phyloP scores from a whole-genome alignment of 1,140 invertebrate genomes.

The Bombus sylvicola region DNA sequence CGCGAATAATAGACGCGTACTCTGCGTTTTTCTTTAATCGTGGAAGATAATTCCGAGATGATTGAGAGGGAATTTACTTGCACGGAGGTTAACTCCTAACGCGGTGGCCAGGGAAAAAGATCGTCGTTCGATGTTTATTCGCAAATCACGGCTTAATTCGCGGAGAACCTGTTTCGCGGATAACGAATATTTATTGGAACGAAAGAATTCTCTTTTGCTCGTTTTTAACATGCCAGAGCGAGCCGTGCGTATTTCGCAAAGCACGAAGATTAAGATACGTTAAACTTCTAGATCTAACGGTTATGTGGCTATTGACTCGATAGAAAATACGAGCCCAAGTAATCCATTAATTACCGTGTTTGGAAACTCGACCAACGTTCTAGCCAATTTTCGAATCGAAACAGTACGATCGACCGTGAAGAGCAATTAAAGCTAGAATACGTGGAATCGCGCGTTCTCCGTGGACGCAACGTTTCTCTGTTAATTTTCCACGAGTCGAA shows the following conservation, averaged over 20 bases:
- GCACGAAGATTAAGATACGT: conserved; percentile 1
- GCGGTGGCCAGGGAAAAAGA: not conserved
- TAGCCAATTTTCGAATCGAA: too few species aligned
- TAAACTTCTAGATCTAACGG: not conserved
- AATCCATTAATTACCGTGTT: too few species aligned
- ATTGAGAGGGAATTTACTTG: not conserved
- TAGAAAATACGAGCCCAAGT: too few species aligned
- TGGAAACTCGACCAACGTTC: too few species aligned
- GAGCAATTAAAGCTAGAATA: too few species aligned
- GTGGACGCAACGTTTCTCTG: not conserved
- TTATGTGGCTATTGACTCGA: not conserved
- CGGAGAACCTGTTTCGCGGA: not conserved
- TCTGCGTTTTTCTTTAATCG: not conserved
- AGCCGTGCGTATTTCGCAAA: not conserved
- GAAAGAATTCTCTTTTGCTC: not conserved
- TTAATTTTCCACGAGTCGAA: conserved; percentile 2
- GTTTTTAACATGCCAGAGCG: not conserved
- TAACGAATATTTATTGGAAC: not conserved
- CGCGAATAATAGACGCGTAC: not conserved
- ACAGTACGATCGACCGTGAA: too few species aligned
- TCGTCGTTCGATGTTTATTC: not conserved
- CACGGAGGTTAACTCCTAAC: not conserved
- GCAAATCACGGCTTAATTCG: not conserved
- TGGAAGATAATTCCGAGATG: not conserved
- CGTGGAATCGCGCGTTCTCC: not conserved